These are phyloP conservation scores for Nylanderia fulva DNA, from an alignment of 1,140 invertebrate genomes.

Conservation along the genomic window DNA sequence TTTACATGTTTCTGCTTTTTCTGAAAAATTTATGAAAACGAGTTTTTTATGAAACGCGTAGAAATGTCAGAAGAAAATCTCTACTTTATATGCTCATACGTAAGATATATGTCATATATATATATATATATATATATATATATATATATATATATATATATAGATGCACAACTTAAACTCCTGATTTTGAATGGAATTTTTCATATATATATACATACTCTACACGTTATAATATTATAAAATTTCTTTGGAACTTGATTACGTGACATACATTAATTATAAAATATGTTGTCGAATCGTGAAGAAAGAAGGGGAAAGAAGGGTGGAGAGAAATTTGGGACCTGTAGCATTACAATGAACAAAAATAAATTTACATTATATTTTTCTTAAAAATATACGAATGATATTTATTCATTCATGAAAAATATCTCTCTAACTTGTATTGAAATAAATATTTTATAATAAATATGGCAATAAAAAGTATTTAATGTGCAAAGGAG, in stretches of 20 bases:
- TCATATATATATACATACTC: background rate
- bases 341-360: background rate
- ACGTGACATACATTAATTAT: background rate
- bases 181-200: slow-evolving; percentile 26
- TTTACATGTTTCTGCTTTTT: slow-evolving; percentile 33
- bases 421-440: background rate
- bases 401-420: background rate
- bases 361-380: background rate
- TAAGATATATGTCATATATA: slow-evolving; percentile 24
- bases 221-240: background rate
- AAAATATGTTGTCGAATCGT: background rate
- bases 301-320: too few relatives aligned
- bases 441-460: background rate
- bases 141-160: background rate
- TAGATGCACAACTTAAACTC: slow-evolving; percentile 11
- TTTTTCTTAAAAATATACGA: background rate
- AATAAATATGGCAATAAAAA: background rate
- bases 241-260: too few relatives aligned
- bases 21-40: slow-evolving; percentile 14
- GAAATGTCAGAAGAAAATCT: slow-evolving; percentile 24
- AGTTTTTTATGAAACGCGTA: slow-evolving; percentile 24
- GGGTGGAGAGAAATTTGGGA: background rate
- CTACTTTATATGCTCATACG: slow-evolving; percentile 35
- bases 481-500: background rate
- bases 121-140: background rate